These are phyloP conservation scores for Noctuana brunneofusca DNA, from an alignment of 2,888 invertebrate species.

Conservation along the genomic window DNA sequence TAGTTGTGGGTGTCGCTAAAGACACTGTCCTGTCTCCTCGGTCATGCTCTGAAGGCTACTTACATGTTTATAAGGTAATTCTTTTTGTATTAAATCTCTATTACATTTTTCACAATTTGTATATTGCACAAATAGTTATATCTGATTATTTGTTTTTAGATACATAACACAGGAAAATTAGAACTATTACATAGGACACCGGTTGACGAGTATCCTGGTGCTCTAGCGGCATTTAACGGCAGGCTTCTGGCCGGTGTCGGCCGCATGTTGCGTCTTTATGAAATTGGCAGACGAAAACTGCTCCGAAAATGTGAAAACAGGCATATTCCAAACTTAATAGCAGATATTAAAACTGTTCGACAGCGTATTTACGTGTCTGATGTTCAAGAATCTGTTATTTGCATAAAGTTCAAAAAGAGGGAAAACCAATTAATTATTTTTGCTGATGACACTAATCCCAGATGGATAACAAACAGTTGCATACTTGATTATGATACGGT, in stretches of 20 bases:
- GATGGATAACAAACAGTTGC: slow-evolving; percentile 95
- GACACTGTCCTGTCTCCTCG: slow-evolving; percentile 95
- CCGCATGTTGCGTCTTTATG: slow-evolving; percentile 94
- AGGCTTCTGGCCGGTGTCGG: slow-evolving; percentile 96
- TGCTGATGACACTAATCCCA: slow-evolving; percentile 98
- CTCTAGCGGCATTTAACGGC: slow-evolving; percentile 95
- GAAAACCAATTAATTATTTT: slow-evolving; percentile 99
- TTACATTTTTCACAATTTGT: neutral
- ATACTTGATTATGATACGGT: slow-evolving; percentile 98
- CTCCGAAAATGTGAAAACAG: slow-evolving; percentile 98
- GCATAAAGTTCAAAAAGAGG: slow-evolving; percentile 95
- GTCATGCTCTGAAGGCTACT: slow-evolving; percentile 90
- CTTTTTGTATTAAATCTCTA: neutral
- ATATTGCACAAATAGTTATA: slow-evolving; percentile 31
- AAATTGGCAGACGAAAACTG: slow-evolving; percentile 95
- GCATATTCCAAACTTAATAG: slow-evolving; percentile 97
- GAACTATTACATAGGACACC: slow-evolving; percentile 97
- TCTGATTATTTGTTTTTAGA: slow-evolving; percentile 51
- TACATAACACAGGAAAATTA: slow-evolving; percentile 91
- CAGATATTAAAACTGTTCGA: slow-evolving; percentile 96
- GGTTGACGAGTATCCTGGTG: slow-evolving; percentile 95
- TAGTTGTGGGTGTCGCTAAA: slow-evolving; percentile 96
- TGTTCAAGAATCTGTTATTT: slow-evolving; percentile 98
- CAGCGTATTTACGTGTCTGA: slow-evolving; percentile 97
- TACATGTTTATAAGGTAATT: slow-evolving; percentile 92